A percentile compares a stretch with the other conserved stretches of the same genome.
These are phyloP conservation scores for Nemotelus pantherinus DNA, from an alignment of 2,888 invertebrate species.

Conservation along the genomic window DNA sequence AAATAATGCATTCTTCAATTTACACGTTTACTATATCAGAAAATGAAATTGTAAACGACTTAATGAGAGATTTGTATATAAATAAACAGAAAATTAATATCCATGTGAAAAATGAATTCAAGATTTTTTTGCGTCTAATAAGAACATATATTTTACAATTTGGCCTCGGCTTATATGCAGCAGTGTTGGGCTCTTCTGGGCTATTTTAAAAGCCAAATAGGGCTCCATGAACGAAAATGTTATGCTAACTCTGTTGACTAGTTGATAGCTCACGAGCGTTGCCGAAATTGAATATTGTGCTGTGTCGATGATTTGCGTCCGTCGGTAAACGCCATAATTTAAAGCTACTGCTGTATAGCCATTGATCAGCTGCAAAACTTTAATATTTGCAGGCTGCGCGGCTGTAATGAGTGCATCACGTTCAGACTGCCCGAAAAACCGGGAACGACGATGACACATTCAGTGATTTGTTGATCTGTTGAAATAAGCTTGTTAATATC, in stretches of 20 bases:
- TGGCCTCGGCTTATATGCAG: no score
- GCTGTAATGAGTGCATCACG: slow-evolving; percentile 87
- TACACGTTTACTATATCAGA: no score
- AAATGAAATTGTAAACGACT: no score
- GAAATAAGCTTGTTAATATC: background rate
- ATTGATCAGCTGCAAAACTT: slow-evolving; percentile 91
- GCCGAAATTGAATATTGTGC: slow-evolving; percentile 91
- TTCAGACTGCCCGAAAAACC: slow-evolving; percentile 97
- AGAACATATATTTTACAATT: no score
- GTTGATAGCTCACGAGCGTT: slow-evolving; percentile 88
- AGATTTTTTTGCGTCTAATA: no score
- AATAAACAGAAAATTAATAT: no score
- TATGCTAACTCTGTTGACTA: slow-evolving; percentile 71
- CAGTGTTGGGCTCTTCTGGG: no score
- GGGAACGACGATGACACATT: slow-evolving; percentile 95
- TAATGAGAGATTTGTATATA: no score
- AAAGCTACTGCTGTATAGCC: slow-evolving; percentile 96
- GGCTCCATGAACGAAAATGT: no score
- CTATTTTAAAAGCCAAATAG: no score
- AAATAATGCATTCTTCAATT: no score
- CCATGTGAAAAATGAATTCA: no score
- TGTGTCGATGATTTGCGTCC: slow-evolving; percentile 93
- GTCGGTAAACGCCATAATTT: slow-evolving; percentile 94
- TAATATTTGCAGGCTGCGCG: slow-evolving; percentile 88
- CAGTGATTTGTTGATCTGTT: slow-evolving; percentile 85